These are phyloP conservation scores for Cyclophora punctaria DNA, from an alignment of 2,888 invertebrate species.

Conservation along the genomic window DNA sequence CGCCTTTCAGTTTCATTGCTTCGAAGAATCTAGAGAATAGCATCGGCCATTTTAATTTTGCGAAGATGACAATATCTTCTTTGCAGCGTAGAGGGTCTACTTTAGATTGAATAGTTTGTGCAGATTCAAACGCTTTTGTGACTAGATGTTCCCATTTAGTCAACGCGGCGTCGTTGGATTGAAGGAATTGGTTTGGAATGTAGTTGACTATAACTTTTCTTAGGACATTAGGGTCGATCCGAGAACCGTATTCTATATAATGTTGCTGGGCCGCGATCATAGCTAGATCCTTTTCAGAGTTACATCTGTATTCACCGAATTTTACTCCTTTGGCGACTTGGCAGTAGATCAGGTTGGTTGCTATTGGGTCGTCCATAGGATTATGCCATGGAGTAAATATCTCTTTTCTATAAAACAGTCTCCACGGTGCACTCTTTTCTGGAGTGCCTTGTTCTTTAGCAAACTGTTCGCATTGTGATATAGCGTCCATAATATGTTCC, in stretches of 20 bases:
- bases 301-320: constrained; percentile 93
- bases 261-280: constrained; percentile 93
- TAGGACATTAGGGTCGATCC: constrained; percentile 80
- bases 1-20: constrained; percentile 85
- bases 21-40: constrained; percentile 96
- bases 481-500: constrained; percentile 96
- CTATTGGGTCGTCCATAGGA: constrained; percentile 84
- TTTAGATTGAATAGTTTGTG: constrained; percentile 81
- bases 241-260: constrained; percentile 85
- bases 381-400: constrained; percentile 96
- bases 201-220: constrained; percentile 84
- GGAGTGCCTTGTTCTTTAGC: constrained; percentile 91
- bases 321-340: constrained; percentile 92
- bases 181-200: constrained; percentile 84
- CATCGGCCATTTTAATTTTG: constrained; percentile 95
- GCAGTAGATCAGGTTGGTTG: constrained; percentile 92
- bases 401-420: constrained; percentile 90
- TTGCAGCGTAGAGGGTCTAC: constrained; percentile 82
- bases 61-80: constrained; percentile 93
- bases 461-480: constrained; percentile 96
- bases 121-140: constrained; percentile 80
- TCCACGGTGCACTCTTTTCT: constrained; percentile 91
- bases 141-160: constrained; percentile 84
- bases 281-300: constrained; percentile 88
- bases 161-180: constrained; percentile 76